Percentiles rank a stretch among this genome's conserved stretches.
Conservation (phyloP, 2,797 vertebrate genomes). For the Dallia pectoralis region DNA sequence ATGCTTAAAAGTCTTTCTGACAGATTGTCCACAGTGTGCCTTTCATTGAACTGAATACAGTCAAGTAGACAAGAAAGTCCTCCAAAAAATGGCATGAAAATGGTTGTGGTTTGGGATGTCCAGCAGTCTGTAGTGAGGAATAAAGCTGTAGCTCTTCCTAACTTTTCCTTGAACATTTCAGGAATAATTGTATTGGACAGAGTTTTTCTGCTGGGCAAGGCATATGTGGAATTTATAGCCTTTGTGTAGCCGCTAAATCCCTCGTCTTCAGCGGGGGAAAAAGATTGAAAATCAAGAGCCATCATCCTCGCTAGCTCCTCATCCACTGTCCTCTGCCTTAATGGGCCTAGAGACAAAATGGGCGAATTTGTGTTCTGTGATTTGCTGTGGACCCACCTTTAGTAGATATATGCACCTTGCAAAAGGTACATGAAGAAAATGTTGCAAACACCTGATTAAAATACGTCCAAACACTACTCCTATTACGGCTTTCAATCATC, state of each 20-base stretch:
- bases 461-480: not conserved
- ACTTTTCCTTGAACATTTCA: not conserved
- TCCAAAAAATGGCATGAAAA: conserved; percentile 17
- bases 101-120: conserved; percentile 17
- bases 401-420: not conserved
- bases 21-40: conserved; percentile 4
- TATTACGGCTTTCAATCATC: no score
- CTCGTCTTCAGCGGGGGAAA: conserved; percentile 21
- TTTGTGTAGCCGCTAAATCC: conserved; percentile 17
- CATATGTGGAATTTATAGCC: conserved; percentile 5
- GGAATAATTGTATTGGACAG: conserved; percentile 8
- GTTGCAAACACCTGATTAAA: not conserved
- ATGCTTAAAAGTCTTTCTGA: not conserved
- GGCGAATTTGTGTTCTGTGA: not conserved
- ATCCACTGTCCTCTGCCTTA: conserved; percentile 12
- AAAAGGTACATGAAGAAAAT: not conserved
- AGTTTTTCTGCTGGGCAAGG: conserved; percentile 5
- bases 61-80: conserved; percentile 14
- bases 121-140: conserved; percentile 33
- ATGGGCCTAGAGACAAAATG: not conserved
- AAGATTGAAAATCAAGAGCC: conserved; percentile 25
- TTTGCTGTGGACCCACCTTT: not conserved
- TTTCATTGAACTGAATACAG: conserved; percentile 10
- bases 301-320: conserved; percentile 20
- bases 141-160: not conserved